phyloP scores from a whole-genome alignment of 2,113 vertebrate species.

The Phrynosoma blainvillii region DNA sequence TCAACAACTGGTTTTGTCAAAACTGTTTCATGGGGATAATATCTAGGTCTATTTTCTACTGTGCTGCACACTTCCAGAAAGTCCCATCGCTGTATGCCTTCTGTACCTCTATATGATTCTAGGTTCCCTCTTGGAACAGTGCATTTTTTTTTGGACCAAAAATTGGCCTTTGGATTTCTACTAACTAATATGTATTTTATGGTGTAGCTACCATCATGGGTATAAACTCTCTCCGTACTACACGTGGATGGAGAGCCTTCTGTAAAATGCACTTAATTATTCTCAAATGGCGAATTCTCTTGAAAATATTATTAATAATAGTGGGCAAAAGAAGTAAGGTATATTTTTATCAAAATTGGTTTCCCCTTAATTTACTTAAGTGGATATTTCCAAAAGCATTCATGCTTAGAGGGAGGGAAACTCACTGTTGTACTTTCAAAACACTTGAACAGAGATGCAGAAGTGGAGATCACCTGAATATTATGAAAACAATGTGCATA shows the following conservation, averaged over 20 bases:
- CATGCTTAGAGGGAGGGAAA: background rate
- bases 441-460: constrained; percentile 82
- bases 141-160: background rate
- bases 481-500: constrained; percentile 91
- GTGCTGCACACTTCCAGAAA: background rate
- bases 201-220: background rate
- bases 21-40: background rate
- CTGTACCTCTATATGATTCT: background rate
- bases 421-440: constrained; percentile 12
- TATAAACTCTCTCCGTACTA: too few species aligned
- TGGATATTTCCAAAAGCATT: rapidly evolving
- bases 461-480: constrained; percentile 93
- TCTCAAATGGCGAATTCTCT: background rate
- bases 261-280: too few species aligned
- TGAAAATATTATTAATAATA: background rate
- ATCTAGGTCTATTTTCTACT: background rate
- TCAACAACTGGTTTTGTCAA: background rate
- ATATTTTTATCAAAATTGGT: background rate
- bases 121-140: background rate
- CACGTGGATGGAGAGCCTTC: too few species aligned
- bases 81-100: background rate
- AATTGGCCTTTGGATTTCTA: background rate
- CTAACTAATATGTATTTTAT: background rate
- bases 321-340: background rate
- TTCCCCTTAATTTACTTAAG: background rate